phyloP scores from a whole-genome alignment of 2,113 vertebrate genomes.

The human (Homo sapiens) region DNA sequence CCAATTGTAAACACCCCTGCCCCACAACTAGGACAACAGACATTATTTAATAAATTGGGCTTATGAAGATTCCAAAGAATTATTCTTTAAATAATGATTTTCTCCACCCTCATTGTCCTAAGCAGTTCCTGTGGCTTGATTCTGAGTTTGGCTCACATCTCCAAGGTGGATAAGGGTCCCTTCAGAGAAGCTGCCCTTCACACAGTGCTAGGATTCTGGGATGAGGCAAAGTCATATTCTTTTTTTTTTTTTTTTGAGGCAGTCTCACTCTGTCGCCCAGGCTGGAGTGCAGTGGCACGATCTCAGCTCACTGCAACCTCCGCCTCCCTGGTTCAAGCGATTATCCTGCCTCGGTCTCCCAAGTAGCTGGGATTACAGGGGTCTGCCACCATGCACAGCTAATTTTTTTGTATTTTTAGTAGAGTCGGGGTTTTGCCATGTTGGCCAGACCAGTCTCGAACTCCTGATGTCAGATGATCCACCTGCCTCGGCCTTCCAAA shows the following conservation, averaged over 20 bases:
- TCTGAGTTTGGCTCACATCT: too few species aligned
- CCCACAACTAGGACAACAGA: too few species aligned
- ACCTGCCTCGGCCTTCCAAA: neutral
- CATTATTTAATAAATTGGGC: too few species aligned
- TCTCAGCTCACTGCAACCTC: neutral
- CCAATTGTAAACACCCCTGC: too few species aligned
- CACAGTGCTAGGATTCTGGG: too few species aligned
- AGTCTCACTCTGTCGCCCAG: neutral
- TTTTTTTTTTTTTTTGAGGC: neutral
- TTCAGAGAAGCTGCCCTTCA: too few species aligned
- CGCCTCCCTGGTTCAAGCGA: rapidly evolving
- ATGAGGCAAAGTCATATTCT: too few species aligned
- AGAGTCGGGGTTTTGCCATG: neutral
- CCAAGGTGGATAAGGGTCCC: too few species aligned
- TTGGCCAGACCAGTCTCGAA: neutral
- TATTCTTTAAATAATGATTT: too few species aligned
- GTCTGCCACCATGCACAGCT: neutral
- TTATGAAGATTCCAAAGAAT: too few species aligned
- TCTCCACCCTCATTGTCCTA: too few species aligned
- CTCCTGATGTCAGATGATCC: neutral
- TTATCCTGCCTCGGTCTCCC: neutral
- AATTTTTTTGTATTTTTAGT: neutral
- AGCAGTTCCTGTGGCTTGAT: too few species aligned
- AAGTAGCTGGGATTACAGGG: neutral
- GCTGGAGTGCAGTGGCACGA: neutral